phyloP scores from a whole-genome alignment of 2,113 vertebrate species.

The Chamaetylas fuelleborni region DNA sequence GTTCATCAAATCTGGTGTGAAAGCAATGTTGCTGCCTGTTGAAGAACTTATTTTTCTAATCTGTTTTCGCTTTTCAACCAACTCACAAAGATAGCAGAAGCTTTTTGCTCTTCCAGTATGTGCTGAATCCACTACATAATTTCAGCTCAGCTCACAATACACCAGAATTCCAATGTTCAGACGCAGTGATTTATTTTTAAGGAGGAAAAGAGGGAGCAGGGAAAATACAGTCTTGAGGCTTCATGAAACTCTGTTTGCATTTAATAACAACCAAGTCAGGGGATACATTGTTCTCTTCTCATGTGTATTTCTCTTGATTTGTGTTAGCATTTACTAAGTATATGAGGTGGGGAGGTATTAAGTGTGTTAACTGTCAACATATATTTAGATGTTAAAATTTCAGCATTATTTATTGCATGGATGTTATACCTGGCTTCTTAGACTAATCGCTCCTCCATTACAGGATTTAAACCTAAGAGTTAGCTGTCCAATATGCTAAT shows the following conservation, averaged over 20 bases:
- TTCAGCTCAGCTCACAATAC: conserved; percentile 40
- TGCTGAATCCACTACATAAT: conserved; percentile 43
- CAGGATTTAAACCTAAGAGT: not conserved
- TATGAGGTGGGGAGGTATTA: not conserved
- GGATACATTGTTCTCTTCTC: not conserved
- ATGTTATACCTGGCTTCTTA: not conserved
- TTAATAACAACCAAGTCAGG: not conserved
- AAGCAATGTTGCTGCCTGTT: conserved; percentile 41
- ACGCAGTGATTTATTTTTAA: conserved; percentile 26
- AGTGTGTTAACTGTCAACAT: not conserved
- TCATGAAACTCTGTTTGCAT: not conserved
- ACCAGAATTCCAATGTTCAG: conserved; percentile 13
- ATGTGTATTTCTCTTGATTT: not conserved
- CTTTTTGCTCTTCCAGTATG: conserved; percentile 31
- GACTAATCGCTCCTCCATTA: not conserved
- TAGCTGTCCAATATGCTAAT: not conserved
- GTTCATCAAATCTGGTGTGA: conserved; percentile 44
- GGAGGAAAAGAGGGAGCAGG: not conserved
- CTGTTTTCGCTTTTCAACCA: conserved; percentile 42
- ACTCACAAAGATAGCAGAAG: conserved; percentile 49
- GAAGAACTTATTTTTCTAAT: conserved; percentile 62
- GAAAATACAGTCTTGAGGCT: not conserved
- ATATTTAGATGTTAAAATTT: not conserved
- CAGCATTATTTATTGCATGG: not conserved
- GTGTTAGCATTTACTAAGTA: not conserved